phyloP scores from a whole-genome alignment of 2,888 invertebrate species.

The Hymenopus coronatus region DNA sequence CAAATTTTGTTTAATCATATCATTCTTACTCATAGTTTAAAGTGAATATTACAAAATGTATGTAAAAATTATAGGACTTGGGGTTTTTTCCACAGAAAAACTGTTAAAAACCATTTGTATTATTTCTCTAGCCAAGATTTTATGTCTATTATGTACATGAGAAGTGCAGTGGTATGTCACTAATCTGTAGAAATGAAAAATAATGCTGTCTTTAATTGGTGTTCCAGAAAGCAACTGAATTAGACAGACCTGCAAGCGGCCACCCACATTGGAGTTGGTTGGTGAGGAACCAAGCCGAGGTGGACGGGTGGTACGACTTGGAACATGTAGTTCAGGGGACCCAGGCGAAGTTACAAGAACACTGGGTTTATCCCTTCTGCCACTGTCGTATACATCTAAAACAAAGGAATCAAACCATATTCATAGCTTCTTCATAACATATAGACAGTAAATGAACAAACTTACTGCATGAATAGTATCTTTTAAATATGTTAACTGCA shows the following conservation, averaged over 20 bases:
- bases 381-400: slow-evolving; percentile 33
- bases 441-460: too few species aligned
- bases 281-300: slow-evolving; percentile 40
- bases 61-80: too few species aligned
- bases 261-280: slow-evolving; percentile 69
- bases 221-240: background rate
- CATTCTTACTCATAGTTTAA: too few species aligned
- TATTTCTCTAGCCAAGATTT: background rate
- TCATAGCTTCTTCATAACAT: background rate
- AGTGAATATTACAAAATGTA: too few species aligned
- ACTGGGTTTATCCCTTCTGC: slow-evolving; percentile 75
- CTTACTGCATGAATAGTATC: too few species aligned
- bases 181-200: background rate
- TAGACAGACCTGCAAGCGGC: slow-evolving; percentile 68
- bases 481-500: too few species aligned
- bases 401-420: background rate
- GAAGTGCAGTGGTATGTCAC: background rate
- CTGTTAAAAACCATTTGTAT: background rate
- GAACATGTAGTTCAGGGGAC: slow-evolving; percentile 77
- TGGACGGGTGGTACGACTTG: slow-evolving; percentile 44
- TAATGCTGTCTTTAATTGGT: background rate
- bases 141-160: background rate
- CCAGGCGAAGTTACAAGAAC: slow-evolving; percentile 93
- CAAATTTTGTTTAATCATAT: too few species aligned
- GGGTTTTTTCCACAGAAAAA: too few species aligned